Conservation (phyloP, 2,797 vertebrate genomes). For the Melanogrammus aeglefinus region DNA sequence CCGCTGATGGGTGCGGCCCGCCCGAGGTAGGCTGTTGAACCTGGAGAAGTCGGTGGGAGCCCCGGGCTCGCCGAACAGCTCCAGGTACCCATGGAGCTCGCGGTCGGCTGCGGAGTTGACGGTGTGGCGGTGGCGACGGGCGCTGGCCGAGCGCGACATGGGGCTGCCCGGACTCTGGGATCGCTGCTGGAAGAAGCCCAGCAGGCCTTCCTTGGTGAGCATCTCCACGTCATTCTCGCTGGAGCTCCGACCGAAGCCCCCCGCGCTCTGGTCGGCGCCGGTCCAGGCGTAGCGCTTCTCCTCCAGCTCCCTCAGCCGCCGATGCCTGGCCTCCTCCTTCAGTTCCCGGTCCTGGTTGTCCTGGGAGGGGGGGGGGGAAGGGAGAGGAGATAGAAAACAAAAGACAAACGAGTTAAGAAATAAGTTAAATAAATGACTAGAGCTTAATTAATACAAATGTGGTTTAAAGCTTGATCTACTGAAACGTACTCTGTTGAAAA, state of each 20-base stretch:
- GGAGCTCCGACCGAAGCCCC: constrained; percentile 87
- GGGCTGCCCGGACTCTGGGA: constrained; percentile 84
- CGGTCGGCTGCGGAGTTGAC: constrained; percentile 78
- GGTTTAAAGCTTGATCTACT: not conserved
- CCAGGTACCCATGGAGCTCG: constrained; percentile 83
- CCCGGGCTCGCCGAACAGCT: constrained; percentile 66
- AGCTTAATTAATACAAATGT: not conserved
- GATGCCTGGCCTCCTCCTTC: constrained; percentile 83
- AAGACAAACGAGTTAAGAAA: too few relatives aligned
- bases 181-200: constrained; percentile 81
- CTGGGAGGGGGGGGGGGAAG: constrained; percentile 59
- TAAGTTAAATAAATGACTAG: not conserved
- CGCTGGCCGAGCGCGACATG: constrained; percentile 80
- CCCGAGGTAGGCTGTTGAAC: constrained; percentile 87
- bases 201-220: constrained; percentile 83
- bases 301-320: constrained; percentile 82
- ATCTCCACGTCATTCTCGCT: constrained; percentile 93
- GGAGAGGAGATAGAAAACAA: not conserved
- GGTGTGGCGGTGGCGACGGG: constrained; percentile 86
- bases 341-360: constrained; percentile 87
- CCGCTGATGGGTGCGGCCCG: constrained; percentile 71
- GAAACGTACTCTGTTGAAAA: not conserved
- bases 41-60: constrained; percentile 70
- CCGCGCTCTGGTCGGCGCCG: constrained; percentile 65
- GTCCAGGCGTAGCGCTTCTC: constrained; percentile 85